These are phyloP conservation scores for Noctilio leporinus DNA, from an alignment of 2,113 vertebrate genomes.

Conservation along the genomic window DNA sequence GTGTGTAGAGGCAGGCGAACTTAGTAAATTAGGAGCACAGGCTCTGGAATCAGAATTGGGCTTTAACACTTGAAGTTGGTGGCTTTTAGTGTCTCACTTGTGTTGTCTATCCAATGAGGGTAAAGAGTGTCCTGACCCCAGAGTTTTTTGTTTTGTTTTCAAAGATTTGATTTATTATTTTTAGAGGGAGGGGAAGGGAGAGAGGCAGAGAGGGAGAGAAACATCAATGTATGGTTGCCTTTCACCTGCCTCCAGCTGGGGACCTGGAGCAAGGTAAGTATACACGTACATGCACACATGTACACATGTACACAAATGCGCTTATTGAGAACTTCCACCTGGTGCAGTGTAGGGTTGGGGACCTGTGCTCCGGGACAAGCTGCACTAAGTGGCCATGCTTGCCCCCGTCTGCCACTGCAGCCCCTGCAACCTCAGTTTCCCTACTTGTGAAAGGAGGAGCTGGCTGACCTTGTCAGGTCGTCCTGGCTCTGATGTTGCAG, in stretches of 20 bases:
- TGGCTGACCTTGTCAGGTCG: not conserved
- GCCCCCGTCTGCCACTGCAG: accelerated
- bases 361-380: not conserved
- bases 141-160: too few relatives aligned
- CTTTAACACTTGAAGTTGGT: not conserved
- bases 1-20: not conserved
- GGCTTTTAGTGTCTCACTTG: not conserved
- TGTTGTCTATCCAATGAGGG: not conserved
- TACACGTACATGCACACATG: not conserved
- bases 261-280: not conserved
- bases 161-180: too few relatives aligned
- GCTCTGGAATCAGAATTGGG: not conserved
- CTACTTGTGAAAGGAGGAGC: not conserved
- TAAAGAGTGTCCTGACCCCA: too few relatives aligned
- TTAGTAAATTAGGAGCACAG: not conserved
- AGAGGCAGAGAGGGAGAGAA: too few relatives aligned
- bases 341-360: not conserved
- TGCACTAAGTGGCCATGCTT: accelerated
- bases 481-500: not conserved
- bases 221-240: too few relatives aligned
- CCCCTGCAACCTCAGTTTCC: not conserved
- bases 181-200: too few relatives aligned
- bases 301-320: not conserved
- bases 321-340: not conserved
- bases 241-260: too few relatives aligned